Evolutionary conservation across 2,113 vertebrate species (phyloP).

Genomic region (Riparia riparia): DNA sequence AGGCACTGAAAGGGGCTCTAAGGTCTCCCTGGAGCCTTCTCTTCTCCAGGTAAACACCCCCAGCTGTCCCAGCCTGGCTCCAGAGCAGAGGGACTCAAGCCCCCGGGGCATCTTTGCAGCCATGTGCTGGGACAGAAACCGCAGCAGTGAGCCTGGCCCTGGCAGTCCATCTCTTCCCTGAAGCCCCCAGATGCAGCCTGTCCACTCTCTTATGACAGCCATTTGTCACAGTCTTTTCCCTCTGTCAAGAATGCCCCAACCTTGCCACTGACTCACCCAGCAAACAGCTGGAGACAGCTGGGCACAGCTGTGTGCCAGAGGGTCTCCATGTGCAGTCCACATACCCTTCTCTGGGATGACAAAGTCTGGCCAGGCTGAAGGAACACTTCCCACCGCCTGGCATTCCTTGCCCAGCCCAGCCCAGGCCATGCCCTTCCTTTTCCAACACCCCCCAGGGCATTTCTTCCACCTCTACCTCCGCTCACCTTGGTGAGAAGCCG

Average conservation of each 20-base stretch:
- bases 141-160: not conserved
- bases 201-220: not conserved
- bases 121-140: not conserved
- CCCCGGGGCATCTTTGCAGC: not conserved
- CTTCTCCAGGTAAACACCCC: not conserved
- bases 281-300: not conserved
- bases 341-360: not conserved
- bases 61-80: not conserved
- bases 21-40: not conserved
- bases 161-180: not conserved
- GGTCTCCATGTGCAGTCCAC: not conserved
- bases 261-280: not conserved
- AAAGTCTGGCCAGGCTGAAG: not conserved
- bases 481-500: slow-evolving; percentile 91
- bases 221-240: not conserved
- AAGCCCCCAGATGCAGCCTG: not conserved
- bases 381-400: not conserved
- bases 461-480: accelerated
- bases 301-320: not conserved
- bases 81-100: not conserved
- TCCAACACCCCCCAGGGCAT: not conserved
- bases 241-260: not conserved
- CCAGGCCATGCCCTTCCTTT: not conserved
- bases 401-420: not conserved
- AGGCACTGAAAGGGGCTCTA: not conserved